Percentiles rank a stretch among this genome's conserved stretches.
These are phyloP conservation scores for Eulemur coronatus DNA, from an alignment of 2,797 vertebrate species.

Conservation along the genomic window DNA sequence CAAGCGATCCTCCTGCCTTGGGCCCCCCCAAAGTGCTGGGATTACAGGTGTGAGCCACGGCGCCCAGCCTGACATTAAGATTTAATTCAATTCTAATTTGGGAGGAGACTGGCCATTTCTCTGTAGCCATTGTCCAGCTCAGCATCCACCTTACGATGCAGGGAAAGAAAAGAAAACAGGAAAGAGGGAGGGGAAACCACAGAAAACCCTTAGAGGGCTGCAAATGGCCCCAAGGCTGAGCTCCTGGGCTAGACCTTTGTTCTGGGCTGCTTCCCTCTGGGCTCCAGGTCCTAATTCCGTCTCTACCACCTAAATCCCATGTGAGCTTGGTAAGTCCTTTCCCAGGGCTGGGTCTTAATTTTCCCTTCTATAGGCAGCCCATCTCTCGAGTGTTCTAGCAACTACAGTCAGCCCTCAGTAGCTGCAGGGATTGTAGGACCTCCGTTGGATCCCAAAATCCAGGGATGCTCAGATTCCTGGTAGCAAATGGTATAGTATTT, in stretches of 20 bases:
- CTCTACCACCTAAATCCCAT: not conserved
- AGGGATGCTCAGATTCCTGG: not conserved
- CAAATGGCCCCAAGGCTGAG: not conserved
- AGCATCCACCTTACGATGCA: not conserved
- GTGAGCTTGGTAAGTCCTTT: not conserved
- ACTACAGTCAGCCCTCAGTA: not conserved
- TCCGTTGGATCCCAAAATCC: not conserved
- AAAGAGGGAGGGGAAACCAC: not conserved
- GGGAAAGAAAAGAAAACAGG: not conserved
- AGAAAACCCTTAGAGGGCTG: not conserved
- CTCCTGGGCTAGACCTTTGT: not conserved
- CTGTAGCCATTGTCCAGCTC: not conserved
- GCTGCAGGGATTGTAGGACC: not conserved
- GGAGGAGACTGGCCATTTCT: not conserved
- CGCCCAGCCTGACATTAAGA: not conserved
- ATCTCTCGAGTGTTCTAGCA: not conserved
- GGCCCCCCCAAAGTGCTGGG: not conserved
- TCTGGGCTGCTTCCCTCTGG: not conserved
- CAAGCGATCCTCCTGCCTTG: not conserved
- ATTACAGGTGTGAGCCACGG: no score
- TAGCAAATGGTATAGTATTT: not conserved
- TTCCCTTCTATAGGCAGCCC: not conserved
- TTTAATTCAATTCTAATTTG: not conserved
- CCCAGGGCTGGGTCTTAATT: not conserved
- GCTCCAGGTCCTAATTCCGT: not conserved